Conservation (phyloP, 2,113 vertebrate species). For the Anas platyrhynchos region DNA sequence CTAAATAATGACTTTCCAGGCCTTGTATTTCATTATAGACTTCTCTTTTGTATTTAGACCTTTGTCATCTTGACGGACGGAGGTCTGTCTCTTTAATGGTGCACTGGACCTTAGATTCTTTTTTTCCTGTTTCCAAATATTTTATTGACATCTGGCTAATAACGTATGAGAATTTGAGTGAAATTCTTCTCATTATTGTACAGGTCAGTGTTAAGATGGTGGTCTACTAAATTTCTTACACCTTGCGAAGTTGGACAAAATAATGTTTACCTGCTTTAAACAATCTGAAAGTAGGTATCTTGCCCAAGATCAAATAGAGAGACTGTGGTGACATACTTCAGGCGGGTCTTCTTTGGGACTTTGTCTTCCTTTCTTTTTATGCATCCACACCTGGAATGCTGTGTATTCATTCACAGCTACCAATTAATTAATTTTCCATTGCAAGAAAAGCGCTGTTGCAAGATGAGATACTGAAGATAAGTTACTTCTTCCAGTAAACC, state of each 20-base stretch:
- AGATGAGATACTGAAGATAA: neutral
- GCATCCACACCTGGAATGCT: neutral
- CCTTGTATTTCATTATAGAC: rapidly evolving
- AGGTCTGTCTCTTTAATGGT: neutral
- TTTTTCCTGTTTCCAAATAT: neutral
- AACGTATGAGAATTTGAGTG: neutral
- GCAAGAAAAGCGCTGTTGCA: neutral
- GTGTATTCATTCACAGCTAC: neutral
- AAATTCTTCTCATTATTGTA: neutral
- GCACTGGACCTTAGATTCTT: neutral
- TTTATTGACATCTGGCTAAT: neutral
- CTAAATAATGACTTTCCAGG: neutral
- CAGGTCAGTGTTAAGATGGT: neutral
- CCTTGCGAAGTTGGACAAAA: neutral
- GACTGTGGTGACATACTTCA: neutral
- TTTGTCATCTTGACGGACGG: neutral
- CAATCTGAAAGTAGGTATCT: neutral
- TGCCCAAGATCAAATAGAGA: neutral
- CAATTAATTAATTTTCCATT: neutral
- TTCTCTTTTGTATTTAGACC: neutral
- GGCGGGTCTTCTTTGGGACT: neutral
- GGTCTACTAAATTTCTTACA: neutral
- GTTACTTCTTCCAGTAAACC: neutral
- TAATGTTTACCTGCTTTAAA: neutral
- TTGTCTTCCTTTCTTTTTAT: neutral